phyloP scores from a whole-genome alignment of 2,888 invertebrate species.

The Capitulum mitella region DNA sequence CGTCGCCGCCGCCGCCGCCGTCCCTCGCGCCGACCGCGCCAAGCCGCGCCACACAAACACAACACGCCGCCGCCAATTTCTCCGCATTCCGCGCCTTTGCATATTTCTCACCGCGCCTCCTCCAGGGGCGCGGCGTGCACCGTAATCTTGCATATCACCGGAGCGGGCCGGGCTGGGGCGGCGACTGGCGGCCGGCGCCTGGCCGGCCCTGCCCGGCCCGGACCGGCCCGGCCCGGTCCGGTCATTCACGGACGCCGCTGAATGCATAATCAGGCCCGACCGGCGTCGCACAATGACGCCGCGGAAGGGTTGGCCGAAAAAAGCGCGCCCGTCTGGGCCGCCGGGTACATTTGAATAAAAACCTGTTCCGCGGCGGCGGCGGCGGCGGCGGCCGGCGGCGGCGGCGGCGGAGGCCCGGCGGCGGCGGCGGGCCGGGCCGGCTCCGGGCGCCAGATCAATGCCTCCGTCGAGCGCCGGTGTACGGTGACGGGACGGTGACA shows the following conservation, averaged over 20 bases:
- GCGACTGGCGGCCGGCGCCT: not conserved
- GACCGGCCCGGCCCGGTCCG: not conserved
- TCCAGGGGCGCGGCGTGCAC: not conserved
- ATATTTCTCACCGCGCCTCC: not conserved
- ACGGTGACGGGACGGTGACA: too few species aligned
- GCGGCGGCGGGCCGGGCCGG: too few species aligned
- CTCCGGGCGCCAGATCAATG: too few species aligned
- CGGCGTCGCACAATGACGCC: not conserved
- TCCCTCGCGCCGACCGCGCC: too few species aligned
- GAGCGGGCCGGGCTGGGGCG: not conserved
- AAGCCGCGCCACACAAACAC: not conserved
- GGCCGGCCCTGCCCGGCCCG: not conserved
- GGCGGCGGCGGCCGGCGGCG: not conserved
- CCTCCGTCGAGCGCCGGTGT: too few species aligned
- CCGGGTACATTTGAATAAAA: slow-evolving; percentile 11
- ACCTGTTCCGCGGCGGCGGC: slow-evolving; percentile 14
- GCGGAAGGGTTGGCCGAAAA: slow-evolving; percentile 16
- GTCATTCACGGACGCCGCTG: slow-evolving; percentile 3
- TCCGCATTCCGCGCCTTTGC: not conserved
- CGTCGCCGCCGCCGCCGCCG: too few species aligned
- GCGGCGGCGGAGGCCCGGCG: not conserved
- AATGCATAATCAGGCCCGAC: slow-evolving; percentile 1
- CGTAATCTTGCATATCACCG: not conserved
- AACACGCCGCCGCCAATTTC: not conserved
- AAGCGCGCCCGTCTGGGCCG: not conserved